Evolutionary conservation across 2,888 invertebrate genomes (phyloP).

Genomic region (Archaeoteleia sp.): DNA sequence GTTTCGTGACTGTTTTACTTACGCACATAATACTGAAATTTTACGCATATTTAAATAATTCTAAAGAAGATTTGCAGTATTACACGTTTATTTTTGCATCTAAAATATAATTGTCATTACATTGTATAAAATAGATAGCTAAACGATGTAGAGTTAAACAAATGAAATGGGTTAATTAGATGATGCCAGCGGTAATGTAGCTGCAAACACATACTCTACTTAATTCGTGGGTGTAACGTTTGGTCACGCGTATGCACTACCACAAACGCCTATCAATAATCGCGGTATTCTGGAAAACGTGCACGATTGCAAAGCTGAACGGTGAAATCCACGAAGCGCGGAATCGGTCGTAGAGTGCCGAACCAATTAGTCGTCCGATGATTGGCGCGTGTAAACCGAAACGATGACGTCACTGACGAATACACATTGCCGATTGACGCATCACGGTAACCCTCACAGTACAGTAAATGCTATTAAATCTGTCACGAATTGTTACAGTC

Average conservation of each 20-base stretch:
- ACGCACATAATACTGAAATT: too few relatives aligned
- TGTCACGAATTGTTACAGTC: constrained; percentile 45
- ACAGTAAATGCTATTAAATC: constrained; percentile 46
- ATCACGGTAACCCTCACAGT: constrained; percentile 33
- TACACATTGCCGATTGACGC: constrained; percentile 34
- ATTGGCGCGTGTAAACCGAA: constrained; percentile 72
- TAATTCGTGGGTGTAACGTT: constrained; percentile 52
- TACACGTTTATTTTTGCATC: too few relatives aligned
- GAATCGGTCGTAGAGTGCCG: constrained; percentile 68
- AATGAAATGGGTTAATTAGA: constrained; percentile 1
- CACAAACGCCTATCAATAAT: constrained; percentile 58
- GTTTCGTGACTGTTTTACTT: too few relatives aligned
- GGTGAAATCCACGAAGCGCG: constrained; percentile 60
- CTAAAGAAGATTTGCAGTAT: too few relatives aligned
- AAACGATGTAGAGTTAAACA: too few relatives aligned
- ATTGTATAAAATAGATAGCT: too few relatives aligned
- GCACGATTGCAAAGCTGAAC: constrained; percentile 57
- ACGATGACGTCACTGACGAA: constrained; percentile 70
- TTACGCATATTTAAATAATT: too few relatives aligned
- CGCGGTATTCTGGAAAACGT: constrained; percentile 65
- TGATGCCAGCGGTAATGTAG: not conserved
- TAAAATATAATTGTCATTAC: too few relatives aligned
- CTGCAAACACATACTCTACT: constrained; percentile 35
- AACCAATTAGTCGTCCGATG: constrained; percentile 72
- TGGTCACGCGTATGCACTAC: constrained; percentile 23